Base-by-base conservation (phyloP, 2,888 invertebrate genomes). In the Synergus laeviventris region DNA sequence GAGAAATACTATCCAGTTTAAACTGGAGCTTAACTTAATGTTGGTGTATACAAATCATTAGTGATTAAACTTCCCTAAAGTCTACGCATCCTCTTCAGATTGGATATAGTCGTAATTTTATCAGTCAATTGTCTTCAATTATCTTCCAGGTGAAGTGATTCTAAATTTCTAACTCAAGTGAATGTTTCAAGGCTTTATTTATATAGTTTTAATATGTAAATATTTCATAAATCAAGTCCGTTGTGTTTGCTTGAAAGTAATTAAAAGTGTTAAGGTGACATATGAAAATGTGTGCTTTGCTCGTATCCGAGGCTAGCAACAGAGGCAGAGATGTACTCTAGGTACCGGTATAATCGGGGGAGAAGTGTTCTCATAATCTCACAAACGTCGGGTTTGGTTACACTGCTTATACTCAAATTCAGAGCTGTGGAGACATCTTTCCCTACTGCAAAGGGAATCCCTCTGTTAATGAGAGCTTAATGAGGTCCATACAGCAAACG, bases 391-490 rank as follows among this genome's bases (percentile, higher is more conserved):
- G 59, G 56, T 73, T 60, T 31, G 45, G 60, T 73, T 73, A 60
- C 73, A 61, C 73, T 74, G 54, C 66, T 74, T 64, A 70, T 60
- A 31, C 61, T 56, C 56, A 56, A 56, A 62, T 59, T 16, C 49
- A 64, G 45, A 54, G 56, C 38, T 18, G 14, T 54, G 59, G 74
- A 64, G 70, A 75, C 77, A 73, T 74, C 60, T 70, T 74, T 73
- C 56, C 73, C 38, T 59, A n/a, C 31, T 56, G 38, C 18, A 56
- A 61, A 61, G 54, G 73, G 62, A 59, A 56, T 76, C 75, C 61
- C 73, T 56, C 38, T 81, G 74, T 75, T 83, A 83, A 82, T 83
- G 82, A 82, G 82, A 78, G 79, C 81, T 78, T 82, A 81, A 83
- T 78, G 80, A 82, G 79, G 75, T 78, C 73, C 78, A 74, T 74